Percentiles rank a stretch among this genome's conserved stretches.
These are phyloP conservation scores for Zaprionus davidi DNA, from an alignment of 1,140 invertebrate genomes.

Conservation along the genomic window DNA sequence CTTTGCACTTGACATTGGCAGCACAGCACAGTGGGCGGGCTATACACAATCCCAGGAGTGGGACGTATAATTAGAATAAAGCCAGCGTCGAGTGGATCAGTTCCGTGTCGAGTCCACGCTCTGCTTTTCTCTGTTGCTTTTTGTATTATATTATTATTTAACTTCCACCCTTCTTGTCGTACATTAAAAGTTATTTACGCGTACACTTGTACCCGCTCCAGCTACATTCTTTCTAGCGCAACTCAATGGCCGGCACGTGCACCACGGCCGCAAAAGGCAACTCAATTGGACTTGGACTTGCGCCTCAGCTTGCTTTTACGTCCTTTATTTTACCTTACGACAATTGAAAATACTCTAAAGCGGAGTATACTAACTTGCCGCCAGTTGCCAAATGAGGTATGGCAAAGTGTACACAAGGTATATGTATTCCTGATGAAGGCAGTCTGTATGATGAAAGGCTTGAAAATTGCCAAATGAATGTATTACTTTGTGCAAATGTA, in stretches of 20 bases:
- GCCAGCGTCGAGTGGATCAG: slow-evolving; percentile 60
- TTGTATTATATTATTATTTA: neutral
- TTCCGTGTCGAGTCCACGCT: slow-evolving; percentile 14
- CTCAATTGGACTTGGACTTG: slow-evolving; percentile 23
- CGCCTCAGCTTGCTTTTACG: neutral
- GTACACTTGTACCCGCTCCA: slow-evolving; percentile 6
- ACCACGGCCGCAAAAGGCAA: slow-evolving; percentile 11
- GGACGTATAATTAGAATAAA: slow-evolving; percentile 75
- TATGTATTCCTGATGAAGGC: no score
- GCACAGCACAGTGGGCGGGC: slow-evolving; percentile 48
- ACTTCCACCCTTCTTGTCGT: slow-evolving; percentile 27
- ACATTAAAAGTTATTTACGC: slow-evolving; percentile 2
- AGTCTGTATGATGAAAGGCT: no score
- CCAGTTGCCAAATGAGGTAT: no score
- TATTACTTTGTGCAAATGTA: no score
- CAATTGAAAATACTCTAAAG: neutral
- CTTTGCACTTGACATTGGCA: slow-evolving; percentile 75
- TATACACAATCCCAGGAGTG: slow-evolving; percentile 14
- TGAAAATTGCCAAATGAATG: no score
- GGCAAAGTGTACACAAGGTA: no score
- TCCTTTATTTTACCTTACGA: neutral
- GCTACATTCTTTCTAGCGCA: slow-evolving; percentile 16
- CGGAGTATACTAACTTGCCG: neutral
- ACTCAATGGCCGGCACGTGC: slow-evolving; percentile 64
- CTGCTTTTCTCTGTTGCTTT: slow-evolving; percentile 10